phyloP scores from a whole-genome alignment of 2,113 vertebrate species.

The Dryoscopus gambensis region DNA sequence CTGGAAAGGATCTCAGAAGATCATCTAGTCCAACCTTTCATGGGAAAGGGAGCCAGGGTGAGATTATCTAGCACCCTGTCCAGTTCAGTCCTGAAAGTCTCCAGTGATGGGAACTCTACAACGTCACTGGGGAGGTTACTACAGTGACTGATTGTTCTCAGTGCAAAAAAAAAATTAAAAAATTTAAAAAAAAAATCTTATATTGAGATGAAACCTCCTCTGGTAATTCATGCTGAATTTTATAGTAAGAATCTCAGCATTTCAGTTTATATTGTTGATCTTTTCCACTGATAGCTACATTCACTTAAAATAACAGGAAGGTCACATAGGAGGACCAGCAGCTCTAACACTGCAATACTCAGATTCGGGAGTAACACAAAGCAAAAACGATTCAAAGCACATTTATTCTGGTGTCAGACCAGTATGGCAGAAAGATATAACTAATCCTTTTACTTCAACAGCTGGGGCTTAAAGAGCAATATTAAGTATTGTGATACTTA shows the following conservation, averaged over 20 bases:
- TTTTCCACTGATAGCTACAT: not conserved
- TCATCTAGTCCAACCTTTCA: not conserved
- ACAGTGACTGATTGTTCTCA: not conserved
- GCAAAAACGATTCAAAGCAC: not conserved
- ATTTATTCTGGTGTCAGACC: not conserved
- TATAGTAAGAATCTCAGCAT: not conserved
- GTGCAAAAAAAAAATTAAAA: not conserved
- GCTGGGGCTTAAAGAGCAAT: not conserved
- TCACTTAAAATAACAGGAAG: not conserved
- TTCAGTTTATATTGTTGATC: not conserved
- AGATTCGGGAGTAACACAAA: not conserved
- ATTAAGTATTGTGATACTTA: not conserved
- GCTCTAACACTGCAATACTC: not conserved
- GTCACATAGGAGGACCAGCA: not conserved
- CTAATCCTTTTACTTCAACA: not conserved
- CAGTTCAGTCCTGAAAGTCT: not conserved
- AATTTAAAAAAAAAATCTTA: not conserved
- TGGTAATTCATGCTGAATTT: not conserved
- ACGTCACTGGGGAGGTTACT: not conserved
- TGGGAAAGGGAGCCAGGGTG: not conserved
- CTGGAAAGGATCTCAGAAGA: not conserved
- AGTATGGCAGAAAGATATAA: not conserved
- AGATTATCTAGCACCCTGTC: not conserved
- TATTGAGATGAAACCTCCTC: not conserved
- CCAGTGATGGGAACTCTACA: not conserved